Conservation (phyloP, 37 sponge, comb jelly and placozoan genomes). For the Amphimedon queenslandica region DNA sequence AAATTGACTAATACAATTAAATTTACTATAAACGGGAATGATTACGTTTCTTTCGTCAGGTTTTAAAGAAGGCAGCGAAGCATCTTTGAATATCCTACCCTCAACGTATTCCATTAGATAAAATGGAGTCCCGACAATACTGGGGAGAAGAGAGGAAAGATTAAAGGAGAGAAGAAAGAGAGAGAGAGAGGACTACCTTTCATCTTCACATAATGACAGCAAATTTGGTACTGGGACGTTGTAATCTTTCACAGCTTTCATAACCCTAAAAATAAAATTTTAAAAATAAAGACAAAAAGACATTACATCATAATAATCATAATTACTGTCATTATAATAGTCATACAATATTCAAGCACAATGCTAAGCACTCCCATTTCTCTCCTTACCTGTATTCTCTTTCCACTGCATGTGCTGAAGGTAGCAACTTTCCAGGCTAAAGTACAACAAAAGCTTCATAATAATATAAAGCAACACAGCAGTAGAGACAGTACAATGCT, state of each 20-base stretch:
- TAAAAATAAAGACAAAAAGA: neutral
- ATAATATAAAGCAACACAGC: too few species aligned
- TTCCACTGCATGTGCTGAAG: slow-evolving; percentile 72
- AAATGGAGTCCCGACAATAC: slow-evolving; percentile 81
- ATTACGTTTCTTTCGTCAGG: slow-evolving; percentile 37
- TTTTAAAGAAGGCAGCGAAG: slow-evolving; percentile 36
- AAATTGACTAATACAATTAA: neutral
- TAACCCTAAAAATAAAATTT: slow-evolving; percentile 29
- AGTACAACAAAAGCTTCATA: neutral
- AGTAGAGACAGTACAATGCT: too few species aligned
- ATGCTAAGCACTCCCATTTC: too few species aligned
- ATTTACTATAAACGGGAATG: too few species aligned
- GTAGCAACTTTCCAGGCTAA: slow-evolving; percentile 59
- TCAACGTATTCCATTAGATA: slow-evolving; percentile 68
- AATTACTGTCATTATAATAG: neutral
- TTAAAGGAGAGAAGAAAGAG: slow-evolving; percentile 7
- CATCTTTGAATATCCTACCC: slow-evolving; percentile 69
- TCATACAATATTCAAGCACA: too few species aligned
- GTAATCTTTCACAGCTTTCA: slow-evolving; percentile 40
- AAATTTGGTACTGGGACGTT: slow-evolving; percentile 67
- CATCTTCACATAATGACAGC: slow-evolving; percentile 58
- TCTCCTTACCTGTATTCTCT: slow-evolving; percentile 64
- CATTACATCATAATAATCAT: neutral
- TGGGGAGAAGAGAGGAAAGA: slow-evolving; percentile 15
- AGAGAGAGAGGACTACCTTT: slow-evolving; percentile 21